Percentiles rank a stretch among this genome's conserved stretches.
Evolutionary conservation across 1,140 invertebrate species (phyloP).

Genomic region (Drosophila sp.): DNA sequence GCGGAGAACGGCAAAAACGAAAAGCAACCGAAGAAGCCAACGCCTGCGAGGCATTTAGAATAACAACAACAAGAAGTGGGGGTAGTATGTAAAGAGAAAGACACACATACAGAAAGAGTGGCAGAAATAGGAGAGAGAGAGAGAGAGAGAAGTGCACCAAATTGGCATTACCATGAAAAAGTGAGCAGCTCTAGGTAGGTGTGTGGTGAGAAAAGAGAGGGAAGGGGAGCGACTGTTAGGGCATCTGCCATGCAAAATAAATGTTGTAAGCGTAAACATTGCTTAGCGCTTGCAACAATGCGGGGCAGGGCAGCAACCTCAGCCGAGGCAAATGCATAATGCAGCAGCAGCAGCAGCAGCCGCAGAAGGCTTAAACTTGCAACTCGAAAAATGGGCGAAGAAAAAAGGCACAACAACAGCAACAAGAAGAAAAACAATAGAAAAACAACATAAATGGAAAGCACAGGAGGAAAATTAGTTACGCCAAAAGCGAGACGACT

Average conservation of each 20-base stretch:
- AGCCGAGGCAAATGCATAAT: constrained; percentile 69
- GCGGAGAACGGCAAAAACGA: constrained; percentile 9
- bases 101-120: neutral
- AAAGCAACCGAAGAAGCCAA: constrained; percentile 56
- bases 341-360: constrained; percentile 62
- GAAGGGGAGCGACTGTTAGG: neutral
- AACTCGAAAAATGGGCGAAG: constrained; percentile 26
- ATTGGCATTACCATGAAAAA: constrained; percentile 66
- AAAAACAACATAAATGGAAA: constrained; percentile 56
- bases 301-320: constrained; percentile 31
- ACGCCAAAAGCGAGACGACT: constrained; percentile 65
- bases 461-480: constrained; percentile 79
- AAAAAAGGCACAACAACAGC: constrained; percentile 21
- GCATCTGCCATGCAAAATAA: constrained; percentile 75
- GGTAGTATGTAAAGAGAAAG: neutral
- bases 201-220: neutral
- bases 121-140: neutral
- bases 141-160: constrained; percentile 67
- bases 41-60: constrained; percentile 69
- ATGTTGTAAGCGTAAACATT: constrained; percentile 80
- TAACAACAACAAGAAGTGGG: constrained; percentile 28
- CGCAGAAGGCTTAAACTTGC: constrained; percentile 26
- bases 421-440: constrained; percentile 1
- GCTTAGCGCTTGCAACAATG: constrained; percentile 66
- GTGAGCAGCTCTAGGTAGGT: constrained; percentile 14